Evolutionary conservation across 1,140 invertebrate species (phyloP).

Genomic region (Aphelenchoides fujianensis): DNA sequence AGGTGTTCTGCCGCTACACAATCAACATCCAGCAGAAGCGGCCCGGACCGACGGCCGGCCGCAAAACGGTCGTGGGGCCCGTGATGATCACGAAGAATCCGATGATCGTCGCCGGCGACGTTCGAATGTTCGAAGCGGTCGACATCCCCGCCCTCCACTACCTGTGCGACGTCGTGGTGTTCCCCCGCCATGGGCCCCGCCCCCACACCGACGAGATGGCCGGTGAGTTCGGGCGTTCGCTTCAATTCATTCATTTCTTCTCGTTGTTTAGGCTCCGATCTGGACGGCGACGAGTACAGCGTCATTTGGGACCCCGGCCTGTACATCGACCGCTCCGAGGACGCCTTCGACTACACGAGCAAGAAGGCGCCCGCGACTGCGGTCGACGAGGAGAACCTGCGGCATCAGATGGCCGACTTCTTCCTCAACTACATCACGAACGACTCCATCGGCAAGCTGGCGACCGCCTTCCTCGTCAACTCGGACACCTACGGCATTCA

Average conservation of each 20-base stretch:
- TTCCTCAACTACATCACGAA: no score
- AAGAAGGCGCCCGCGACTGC: constrained; percentile 8
- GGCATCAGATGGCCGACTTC: no score
- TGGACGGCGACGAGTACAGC: no score
- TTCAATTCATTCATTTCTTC: no score
- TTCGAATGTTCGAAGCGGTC: constrained; percentile 55
- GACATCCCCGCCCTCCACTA: constrained; percentile 51
- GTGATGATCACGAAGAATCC: constrained; percentile 60
- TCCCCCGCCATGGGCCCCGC: constrained; percentile 62
- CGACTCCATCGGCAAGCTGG: no score
- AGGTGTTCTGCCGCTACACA: constrained; percentile 63
- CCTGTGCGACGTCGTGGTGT: no score
- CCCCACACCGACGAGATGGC: constrained; percentile 65
- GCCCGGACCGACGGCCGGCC: no score
- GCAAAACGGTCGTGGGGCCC: background rate
- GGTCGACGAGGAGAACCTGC: constrained; percentile 24
- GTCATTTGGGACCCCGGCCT: no score
- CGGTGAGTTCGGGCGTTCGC: no score
- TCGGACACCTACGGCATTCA: constrained; percentile 55
- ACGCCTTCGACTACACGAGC: constrained; percentile 59
- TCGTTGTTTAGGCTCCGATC: no score
- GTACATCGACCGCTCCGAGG: constrained; percentile 50
- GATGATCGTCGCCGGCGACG: constrained; percentile 59
- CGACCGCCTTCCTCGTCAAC: no score
- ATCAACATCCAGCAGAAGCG: constrained; percentile 28